Percentiles rank a stretch among this genome's conserved stretches.
phyloP scores from a whole-genome alignment of 2,113 vertebrate species.

The Entelurus aequoreus region DNA sequence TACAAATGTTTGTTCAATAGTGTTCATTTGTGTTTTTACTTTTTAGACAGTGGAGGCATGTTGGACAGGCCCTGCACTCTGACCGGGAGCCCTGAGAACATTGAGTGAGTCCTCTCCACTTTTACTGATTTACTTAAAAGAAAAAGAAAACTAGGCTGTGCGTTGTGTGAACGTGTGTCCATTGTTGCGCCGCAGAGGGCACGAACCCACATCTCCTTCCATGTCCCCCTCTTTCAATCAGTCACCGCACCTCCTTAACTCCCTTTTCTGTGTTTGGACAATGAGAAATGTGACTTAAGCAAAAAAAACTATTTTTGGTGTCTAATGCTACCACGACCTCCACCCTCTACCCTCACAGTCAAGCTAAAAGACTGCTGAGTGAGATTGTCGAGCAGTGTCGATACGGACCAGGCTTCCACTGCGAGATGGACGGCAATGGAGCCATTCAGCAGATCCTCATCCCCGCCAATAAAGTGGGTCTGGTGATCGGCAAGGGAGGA shows the following conservation, averaged over 20 bases:
- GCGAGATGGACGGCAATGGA: constrained; percentile 84
- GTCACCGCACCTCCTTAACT: constrained; percentile 30
- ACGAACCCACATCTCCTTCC: constrained; percentile 25
- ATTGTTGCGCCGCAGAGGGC: constrained; percentile 23
- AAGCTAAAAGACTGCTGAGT: constrained; percentile 91
- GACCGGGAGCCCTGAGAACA: constrained; percentile 93
- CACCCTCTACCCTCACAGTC: constrained; percentile 63
- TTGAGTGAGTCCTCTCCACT: constrained; percentile 83
- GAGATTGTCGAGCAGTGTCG: constrained; percentile 98
- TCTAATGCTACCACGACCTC: constrained; percentile 9
- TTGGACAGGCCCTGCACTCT: constrained; percentile 93
- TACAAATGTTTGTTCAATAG: too few relatives aligned
- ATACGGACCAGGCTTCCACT: constrained; percentile 92
- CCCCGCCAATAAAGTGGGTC: constrained; percentile 95
- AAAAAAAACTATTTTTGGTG: not conserved
- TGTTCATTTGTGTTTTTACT: not conserved
- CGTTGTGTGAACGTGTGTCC: constrained; percentile 17
- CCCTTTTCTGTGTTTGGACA: constrained; percentile 22
- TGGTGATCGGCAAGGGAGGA: constrained; percentile 98
- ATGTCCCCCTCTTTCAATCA: constrained; percentile 15
- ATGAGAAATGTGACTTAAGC: constrained; percentile 8
- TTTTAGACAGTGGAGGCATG: constrained; percentile 93
- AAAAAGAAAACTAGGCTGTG: not conserved
- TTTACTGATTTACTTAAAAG: constrained; percentile 12
- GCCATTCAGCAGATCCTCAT: constrained; percentile 94